Percentiles rank a stretch among this genome's conserved stretches.
Evolutionary conservation across 2,113 vertebrate species (phyloP).

Genomic region (Cochlearius cochlearius): DNA sequence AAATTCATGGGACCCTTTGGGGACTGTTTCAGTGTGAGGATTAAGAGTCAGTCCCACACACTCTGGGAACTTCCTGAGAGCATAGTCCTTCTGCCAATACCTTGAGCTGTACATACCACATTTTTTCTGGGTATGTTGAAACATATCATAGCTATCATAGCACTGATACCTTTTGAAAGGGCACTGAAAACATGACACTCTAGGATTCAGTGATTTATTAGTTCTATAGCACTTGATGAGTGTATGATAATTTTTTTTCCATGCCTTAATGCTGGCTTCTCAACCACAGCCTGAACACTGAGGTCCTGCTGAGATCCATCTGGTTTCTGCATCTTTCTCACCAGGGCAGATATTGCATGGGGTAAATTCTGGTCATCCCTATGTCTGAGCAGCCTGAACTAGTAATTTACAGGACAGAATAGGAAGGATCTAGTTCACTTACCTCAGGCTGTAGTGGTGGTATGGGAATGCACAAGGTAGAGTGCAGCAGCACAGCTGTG

Average conservation of each 20-base stretch:
- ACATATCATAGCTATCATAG: background rate
- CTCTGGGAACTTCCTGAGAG: background rate
- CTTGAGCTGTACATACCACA: background rate
- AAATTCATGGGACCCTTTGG: background rate
- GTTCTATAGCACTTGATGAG: background rate
- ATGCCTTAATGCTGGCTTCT: background rate
- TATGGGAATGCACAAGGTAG: background rate
- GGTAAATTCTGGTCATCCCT: background rate
- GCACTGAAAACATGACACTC: background rate
- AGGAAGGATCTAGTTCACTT: background rate
- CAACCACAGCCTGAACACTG: background rate
- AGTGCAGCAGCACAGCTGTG: background rate
- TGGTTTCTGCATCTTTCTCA: background rate
- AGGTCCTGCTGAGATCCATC: background rate
- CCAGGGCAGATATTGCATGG: background rate
- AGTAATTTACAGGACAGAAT: background rate
- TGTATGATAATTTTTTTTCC: background rate
- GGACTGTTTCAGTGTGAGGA: background rate
- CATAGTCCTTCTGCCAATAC: accelerated
- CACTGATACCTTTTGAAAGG: background rate
- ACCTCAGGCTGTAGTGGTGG: too few species aligned
- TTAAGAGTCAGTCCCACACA: background rate
- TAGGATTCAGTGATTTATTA: background rate
- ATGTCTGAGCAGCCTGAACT: background rate
- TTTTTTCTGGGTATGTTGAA: background rate